Percentiles rank a stretch among this genome's conserved stretches.
phyloP scores from a whole-genome alignment of 2,797 vertebrate species.

The Xenopus petersii region DNA sequence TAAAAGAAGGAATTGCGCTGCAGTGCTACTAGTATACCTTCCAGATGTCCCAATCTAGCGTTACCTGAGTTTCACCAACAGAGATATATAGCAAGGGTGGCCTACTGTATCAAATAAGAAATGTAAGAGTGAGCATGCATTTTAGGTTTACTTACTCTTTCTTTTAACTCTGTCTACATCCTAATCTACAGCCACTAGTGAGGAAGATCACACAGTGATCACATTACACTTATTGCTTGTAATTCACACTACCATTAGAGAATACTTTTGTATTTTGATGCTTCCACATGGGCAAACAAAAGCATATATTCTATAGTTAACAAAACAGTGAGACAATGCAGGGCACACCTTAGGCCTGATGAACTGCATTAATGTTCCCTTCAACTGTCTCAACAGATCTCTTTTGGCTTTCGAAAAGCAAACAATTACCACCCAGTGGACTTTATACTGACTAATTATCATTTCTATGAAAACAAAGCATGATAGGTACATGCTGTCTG shows the following conservation, averaged over 20 bases:
- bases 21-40: constrained; percentile 57
- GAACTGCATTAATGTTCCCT: not conserved
- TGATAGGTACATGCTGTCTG: no score
- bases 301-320: constrained; percentile 7
- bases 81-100: not conserved
- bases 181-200: constrained; percentile 29
- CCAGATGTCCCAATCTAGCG: constrained; percentile 58
- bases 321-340: constrained; percentile 5
- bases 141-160: constrained; percentile 7
- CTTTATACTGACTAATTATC: no score
- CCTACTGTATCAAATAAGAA: not conserved
- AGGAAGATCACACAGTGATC: constrained; percentile 7
- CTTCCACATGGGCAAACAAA: constrained; percentile 11
- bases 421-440: no score
- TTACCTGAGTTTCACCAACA: constrained; percentile 44
- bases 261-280: constrained; percentile 7
- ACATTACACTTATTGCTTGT: constrained; percentile 18
- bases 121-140: not conserved
- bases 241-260: constrained; percentile 7
- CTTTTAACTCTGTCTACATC: constrained; percentile 10
- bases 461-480: no score
- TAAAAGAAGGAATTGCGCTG: constrained; percentile 54
- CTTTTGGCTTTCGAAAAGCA: no score
- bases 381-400: no score
- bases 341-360: not conserved